Evolutionary conservation across 30 jellyfish, hydroid and myxozoan species (phyloP).

Genomic region (Mastigias papua): DNA sequence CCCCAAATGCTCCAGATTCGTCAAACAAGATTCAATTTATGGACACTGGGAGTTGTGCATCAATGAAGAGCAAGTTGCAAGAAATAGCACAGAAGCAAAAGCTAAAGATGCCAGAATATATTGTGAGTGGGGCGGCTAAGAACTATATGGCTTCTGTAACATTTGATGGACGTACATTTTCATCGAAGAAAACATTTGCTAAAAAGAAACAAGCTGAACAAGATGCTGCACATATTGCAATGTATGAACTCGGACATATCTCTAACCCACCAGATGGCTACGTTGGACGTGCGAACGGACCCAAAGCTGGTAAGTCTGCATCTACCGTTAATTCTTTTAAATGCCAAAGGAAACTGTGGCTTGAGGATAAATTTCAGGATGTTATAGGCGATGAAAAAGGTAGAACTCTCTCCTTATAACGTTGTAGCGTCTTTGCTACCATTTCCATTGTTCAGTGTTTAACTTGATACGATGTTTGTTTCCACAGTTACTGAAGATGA

Average conservation of each 20-base stretch:
- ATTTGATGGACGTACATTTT: slow-evolving; percentile 48
- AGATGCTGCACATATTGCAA: slow-evolving; percentile 78
- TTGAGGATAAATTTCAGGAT: no score
- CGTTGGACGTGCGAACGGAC: no score
- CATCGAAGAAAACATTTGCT: slow-evolving; percentile 16
- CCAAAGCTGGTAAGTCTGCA: no score
- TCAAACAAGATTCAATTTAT: slow-evolving; percentile 11
- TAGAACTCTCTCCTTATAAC: no score
- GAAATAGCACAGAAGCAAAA: slow-evolving; percentile 82
- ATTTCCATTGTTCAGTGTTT: no score
- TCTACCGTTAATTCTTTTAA: no score
- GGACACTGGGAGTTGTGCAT: not conserved
- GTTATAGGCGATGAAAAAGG: no score
- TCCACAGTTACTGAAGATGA: no score
- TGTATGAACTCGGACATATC: slow-evolving; percentile 32
- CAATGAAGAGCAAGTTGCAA: slow-evolving; percentile 63
- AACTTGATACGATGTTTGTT: no score
- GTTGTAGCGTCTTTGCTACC: no score
- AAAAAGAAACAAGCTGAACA: slow-evolving; percentile 76
- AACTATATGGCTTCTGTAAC: slow-evolving; percentile 66
- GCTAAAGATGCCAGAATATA: slow-evolving; percentile 51
- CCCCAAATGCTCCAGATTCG: not conserved
- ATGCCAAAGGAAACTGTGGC: no score
- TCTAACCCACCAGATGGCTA: slow-evolving; percentile 12
- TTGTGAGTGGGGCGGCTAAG: not conserved